Conservation (phyloP, 2,113 vertebrate genomes). For the Urocynchramus pylzowi region DNA sequence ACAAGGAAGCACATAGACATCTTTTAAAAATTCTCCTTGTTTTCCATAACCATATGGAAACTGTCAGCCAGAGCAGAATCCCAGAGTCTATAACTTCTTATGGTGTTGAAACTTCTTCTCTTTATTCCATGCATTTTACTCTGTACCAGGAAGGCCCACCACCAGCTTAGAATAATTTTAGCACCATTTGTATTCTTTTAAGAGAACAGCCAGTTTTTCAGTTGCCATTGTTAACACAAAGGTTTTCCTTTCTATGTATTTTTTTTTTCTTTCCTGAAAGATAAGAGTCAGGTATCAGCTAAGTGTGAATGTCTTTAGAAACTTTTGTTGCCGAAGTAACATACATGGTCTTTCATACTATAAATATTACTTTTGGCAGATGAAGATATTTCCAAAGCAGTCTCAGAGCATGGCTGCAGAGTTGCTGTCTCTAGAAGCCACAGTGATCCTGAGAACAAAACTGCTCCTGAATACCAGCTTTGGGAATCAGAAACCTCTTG, state of each 20-base stretch:
- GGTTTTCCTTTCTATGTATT: background rate
- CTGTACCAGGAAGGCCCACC: background rate
- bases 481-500: slow-evolving; percentile 19
- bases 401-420: background rate
- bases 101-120: background rate
- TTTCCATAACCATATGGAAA: background rate
- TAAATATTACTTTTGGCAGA: background rate
- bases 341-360: background rate
- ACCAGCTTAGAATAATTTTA: background rate
- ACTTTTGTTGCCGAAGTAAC: background rate
- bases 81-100: background rate
- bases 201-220: background rate
- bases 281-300: background rate
- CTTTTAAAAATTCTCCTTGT: background rate
- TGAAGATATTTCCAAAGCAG: background rate
- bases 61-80: background rate
- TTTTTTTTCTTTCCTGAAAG: background rate
- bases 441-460: background rate
- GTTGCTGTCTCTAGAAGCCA: background rate
- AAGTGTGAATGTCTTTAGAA: background rate
- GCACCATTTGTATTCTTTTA: fast-evolving
- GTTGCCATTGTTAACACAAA: background rate
- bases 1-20: background rate
- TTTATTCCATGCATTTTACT: background rate
- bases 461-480: background rate